Evolutionary conservation across 2,797 vertebrate genomes (phyloP), one percentile per base, ranked within the genome.

Genomic region (Gorsachius magnificus): DNA sequence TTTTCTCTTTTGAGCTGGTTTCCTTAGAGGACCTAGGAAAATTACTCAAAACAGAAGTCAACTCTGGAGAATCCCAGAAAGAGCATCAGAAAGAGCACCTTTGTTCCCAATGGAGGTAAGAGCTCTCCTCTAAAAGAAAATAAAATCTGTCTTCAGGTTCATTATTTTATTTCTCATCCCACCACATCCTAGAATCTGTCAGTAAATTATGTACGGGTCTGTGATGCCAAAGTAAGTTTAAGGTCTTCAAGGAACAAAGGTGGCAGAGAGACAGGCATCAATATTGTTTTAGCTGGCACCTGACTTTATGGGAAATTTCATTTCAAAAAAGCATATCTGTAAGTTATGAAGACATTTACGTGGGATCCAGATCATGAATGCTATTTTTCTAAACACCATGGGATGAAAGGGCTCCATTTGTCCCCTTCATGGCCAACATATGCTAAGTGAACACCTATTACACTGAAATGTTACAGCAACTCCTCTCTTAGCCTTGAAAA

Each of bases 401-500:
- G 57, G 77, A 86, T 60, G 69, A 92, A 94, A 96, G 93, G n/a
- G 56, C 76, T 91, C 64, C 25, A 81, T 94, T 92, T 88, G 56
- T 82, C 68, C 46, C 60, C 54, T 86, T 96, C 86, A 92, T 63
- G 79, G 87, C 72, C 89, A 94, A 21, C 79, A 57, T 84, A 88
- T 75, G 89, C 72, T 95, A 94, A 95, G 53, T 83, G 70, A 95
- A 88, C 38, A 87, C 28, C 48, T 88, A 87, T 92, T 94, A 81
- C 35, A 51, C 0, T 87, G 91, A 94, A 96, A 87, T 89, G 86
- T 94, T 96, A 83, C 65, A 87, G 29, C 35, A 94, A 9, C 54
- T 91, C 51, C 69, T 54, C 82, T 82, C 65, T 83, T 74, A 93
- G 90, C 83, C 81, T 95, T 97, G 84, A 93, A 90, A 87, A 89